Evolutionary conservation across 2,888 invertebrate species (phyloP), one percentile per base, ranked within the genome.

Genomic region (Liodrosophila aerea): DNA sequence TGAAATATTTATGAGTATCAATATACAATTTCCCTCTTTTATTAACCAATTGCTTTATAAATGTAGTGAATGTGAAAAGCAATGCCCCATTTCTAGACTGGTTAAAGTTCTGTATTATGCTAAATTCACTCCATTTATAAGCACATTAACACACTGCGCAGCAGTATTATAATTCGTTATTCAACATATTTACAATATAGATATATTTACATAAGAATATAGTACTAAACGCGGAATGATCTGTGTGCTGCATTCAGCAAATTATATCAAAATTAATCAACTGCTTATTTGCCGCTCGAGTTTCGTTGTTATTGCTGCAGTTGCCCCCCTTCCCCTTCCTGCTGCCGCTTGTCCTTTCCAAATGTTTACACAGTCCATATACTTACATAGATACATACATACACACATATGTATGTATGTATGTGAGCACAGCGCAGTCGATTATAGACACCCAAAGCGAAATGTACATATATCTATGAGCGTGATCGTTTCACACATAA

Each of bases 401-500:
- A 1, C 43, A 52, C 33, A 52, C 12, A 53, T 45, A 49, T 8
- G 40, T 40, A 39, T 13, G 34, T 50, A 15, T 29, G 27, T 33
- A 34, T 49, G 27, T 54, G n/a, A n/a, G n/a, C n/a, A n/a, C n/a
- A n/a, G n/a, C n/a, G 56, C 45, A 52, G 50, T 43, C 46, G 44
- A 51, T 72, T 73, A 67, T 70, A 64, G 61, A 67, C 70, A 73
- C 61, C 65, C 62, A 66, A 47, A 60, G 40, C 15, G 15, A 29
- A 47, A 62, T 11, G 8, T 57, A 52, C 53, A 50, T 15, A 40
- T 11, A 31, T 15, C 1, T 39, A 72, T 45, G 62, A 68, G 76
- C 73, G 65, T 73, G 70, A 73, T 82, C 76, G 57, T 47, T 73
- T 67, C 64, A 70, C 75, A 77, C 73, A 81, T 74, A 66, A 51